Percentiles rank a stretch among this genome's conserved stretches.
These are phyloP conservation scores for Aleiodes alternator DNA, from an alignment of 2,888 invertebrate genomes.

Conservation along the genomic window DNA sequence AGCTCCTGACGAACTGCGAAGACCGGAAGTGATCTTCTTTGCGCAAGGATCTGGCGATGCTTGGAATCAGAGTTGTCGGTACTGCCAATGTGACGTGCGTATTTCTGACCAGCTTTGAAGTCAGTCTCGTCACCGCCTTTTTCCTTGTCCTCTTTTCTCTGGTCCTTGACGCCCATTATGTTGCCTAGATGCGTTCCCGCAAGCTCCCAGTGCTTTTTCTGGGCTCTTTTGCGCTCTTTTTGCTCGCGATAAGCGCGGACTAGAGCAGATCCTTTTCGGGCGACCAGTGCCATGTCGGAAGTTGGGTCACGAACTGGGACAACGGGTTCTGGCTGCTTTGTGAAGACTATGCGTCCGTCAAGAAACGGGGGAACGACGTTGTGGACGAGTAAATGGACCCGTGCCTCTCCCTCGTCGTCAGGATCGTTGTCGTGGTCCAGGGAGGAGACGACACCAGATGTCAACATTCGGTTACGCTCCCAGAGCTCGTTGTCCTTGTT, in stretches of 20 bases:
- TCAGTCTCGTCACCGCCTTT: slow-evolving; percentile 78
- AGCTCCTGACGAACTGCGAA: slow-evolving; percentile 97
- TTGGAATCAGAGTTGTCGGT: slow-evolving; percentile 82
- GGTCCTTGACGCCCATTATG: slow-evolving; percentile 91
- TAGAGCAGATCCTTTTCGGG: slow-evolving; percentile 93
- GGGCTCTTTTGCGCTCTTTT: slow-evolving; percentile 96
- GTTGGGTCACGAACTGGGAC: slow-evolving; percentile 97
- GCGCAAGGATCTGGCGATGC: slow-evolving; percentile 89
- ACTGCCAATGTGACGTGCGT: slow-evolving; percentile 94
- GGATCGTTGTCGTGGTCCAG: slow-evolving; percentile 93
- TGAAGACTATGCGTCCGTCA: slow-evolving; percentile 97
- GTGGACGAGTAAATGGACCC: slow-evolving; percentile 97
- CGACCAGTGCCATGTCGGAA: slow-evolving; percentile 97
- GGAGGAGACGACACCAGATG: slow-evolving; percentile 94
- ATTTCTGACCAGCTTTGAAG: slow-evolving; percentile 95
- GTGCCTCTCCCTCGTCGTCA: slow-evolving; percentile 95
- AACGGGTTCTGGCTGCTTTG: slow-evolving; percentile 99
- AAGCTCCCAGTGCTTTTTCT: slow-evolving; percentile 99
- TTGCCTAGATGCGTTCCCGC: slow-evolving; percentile 97
- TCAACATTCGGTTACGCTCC: slow-evolving; percentile 98
- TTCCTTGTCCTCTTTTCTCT: slow-evolving; percentile 83
- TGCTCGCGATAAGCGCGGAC: slow-evolving; percentile 96
- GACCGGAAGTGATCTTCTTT: slow-evolving; percentile 93
- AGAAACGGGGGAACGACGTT: slow-evolving; percentile 99
- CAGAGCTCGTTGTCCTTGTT: slow-evolving; percentile 99